These are phyloP conservation scores for Ichneumoninae sp. DNA, from an alignment of 2,888 invertebrate species.

Conservation along the genomic window DNA sequence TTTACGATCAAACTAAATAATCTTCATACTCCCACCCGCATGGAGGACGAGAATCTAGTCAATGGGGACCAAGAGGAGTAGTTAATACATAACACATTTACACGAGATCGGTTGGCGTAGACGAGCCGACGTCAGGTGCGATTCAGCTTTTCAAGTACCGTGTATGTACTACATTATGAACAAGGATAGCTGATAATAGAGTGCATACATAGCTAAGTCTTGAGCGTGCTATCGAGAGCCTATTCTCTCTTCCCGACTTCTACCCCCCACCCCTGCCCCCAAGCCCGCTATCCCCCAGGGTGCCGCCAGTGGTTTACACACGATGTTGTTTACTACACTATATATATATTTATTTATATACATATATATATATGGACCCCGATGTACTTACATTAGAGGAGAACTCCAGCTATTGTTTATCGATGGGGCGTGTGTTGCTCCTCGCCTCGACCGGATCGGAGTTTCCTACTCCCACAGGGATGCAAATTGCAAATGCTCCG, in stretches of 20 bases:
- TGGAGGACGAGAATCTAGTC: not conserved
- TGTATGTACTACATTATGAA: constrained; percentile 24
- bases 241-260: constrained; percentile 26
- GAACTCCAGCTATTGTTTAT: constrained; percentile 72
- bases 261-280: not conserved
- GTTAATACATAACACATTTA: constrained; percentile 22
- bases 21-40: not conserved
- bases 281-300: not conserved
- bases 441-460: constrained; percentile 60
- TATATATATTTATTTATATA: constrained; percentile 49
- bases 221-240: not conserved
- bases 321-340: constrained; percentile 15
- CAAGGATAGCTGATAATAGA: constrained; percentile 30
- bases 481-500: constrained; percentile 71
- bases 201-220: constrained; percentile 11
- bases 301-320: constrained; percentile 7
- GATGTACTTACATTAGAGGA: constrained; percentile 59
- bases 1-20: constrained; percentile 3
- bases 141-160: constrained; percentile 21
- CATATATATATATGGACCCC: constrained; percentile 2
- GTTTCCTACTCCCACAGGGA: constrained; percentile 69
- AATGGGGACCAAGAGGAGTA: not conserved
- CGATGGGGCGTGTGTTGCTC: constrained; percentile 67
- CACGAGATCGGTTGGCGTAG: constrained; percentile 22
- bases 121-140: constrained; percentile 43